Percentiles rank a stretch among this genome's conserved stretches.
Conservation (phyloP, 1,140 invertebrate species). For the Leguminivora glycinivorella region DNA sequence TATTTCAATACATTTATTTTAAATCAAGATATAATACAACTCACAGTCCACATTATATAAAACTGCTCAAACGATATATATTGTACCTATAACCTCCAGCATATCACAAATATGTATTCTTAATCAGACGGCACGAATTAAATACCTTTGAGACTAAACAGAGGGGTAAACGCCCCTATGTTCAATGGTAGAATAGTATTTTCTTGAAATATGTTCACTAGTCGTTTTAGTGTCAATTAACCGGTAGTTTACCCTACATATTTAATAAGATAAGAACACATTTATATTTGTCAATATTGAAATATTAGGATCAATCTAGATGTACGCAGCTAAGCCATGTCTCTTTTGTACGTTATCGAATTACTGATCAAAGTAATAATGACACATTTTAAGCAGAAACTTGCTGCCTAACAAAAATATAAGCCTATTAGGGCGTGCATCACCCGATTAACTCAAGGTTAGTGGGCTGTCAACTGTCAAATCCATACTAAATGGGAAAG, state of each 20-base stretch:
- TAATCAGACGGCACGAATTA: not conserved
- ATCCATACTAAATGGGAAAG: too few relatives aligned
- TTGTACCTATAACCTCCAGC: slow-evolving; percentile 14
- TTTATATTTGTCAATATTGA: not conserved
- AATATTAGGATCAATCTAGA: too few relatives aligned
- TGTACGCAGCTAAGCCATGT: not conserved
- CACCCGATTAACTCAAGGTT: too few relatives aligned
- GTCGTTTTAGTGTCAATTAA: too few relatives aligned
- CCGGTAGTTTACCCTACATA: too few relatives aligned
- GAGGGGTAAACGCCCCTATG: too few relatives aligned
- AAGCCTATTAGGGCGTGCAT: too few relatives aligned
- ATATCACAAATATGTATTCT: slow-evolving; percentile 17
- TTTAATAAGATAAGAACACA: not conserved
- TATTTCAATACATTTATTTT: slow-evolving; percentile 21
- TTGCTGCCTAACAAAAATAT: not conserved
- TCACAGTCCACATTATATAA: slow-evolving; percentile 22
- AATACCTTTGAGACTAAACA: not conserved
- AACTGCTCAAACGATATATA: slow-evolving; percentile 2
- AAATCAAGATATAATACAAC: slow-evolving; percentile 13
- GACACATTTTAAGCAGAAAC: not conserved
- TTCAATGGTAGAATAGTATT: too few relatives aligned
- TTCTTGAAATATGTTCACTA: too few relatives aligned
- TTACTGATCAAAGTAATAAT: not conserved
- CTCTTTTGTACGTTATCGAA: not conserved
- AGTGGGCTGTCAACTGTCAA: too few relatives aligned